Percentiles rank a stretch among this genome's conserved stretches.
Conservation (phyloP, 2,888 invertebrate genomes). For the Harmothoe impar region DNA sequence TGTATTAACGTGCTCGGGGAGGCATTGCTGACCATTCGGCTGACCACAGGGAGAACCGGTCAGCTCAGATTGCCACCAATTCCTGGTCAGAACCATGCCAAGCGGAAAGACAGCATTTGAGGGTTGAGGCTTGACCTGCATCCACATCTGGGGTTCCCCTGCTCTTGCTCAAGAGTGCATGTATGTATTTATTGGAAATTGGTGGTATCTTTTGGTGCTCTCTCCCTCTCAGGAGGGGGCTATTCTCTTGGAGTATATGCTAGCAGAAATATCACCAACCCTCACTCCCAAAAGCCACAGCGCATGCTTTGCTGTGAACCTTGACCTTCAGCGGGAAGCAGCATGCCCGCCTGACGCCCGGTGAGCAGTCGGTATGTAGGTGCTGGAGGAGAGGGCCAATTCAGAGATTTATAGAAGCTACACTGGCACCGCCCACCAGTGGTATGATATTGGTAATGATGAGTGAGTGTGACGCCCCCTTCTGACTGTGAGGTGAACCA, state of each 20-base stretch:
- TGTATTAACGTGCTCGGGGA: neutral
- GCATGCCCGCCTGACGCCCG: conserved; percentile 16
- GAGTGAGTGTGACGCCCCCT: neutral
- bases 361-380: neutral
- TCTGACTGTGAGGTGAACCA: neutral
- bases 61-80: neutral
- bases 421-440: conserved; percentile 11
- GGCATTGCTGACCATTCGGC: neutral
- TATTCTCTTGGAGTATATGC: neutral
- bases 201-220: too few relatives aligned
- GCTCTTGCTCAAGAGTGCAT: too few relatives aligned
- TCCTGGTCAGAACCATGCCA: neutral
- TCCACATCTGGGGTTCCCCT: neutral
- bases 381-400: neutral
- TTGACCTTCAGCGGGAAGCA: conserved; percentile 1
- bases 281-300: neutral
- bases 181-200: too few relatives aligned
- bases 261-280: neutral
- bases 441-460: conserved; percentile 8
- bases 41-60: neutral
- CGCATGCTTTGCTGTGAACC: neutral
- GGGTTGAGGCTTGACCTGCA: neutral
- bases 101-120: conserved; percentile 12
- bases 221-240: too few relatives aligned
- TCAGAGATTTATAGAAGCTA: conserved; percentile 51